Conservation (phyloP, 2,888 invertebrate genomes). For the Lasioglossum figueresi region DNA sequence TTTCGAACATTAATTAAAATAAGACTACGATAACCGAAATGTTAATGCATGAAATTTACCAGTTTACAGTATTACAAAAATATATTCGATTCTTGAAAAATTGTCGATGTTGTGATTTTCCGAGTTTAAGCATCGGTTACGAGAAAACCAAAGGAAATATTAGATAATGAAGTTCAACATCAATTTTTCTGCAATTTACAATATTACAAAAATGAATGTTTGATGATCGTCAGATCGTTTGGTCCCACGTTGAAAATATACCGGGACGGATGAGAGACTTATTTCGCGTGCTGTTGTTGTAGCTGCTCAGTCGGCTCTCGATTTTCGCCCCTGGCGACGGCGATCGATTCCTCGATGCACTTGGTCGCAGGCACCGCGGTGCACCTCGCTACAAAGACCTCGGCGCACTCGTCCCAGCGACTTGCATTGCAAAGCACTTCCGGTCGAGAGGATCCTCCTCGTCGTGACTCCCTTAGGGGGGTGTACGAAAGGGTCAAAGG, state of each 20-base stretch:
- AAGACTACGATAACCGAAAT: too few species aligned
- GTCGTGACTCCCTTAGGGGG: constrained; percentile 51
- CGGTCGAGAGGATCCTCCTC: constrained; percentile 70
- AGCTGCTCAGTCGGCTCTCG: constrained; percentile 24
- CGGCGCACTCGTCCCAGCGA: constrained; percentile 64
- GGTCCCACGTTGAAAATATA: background rate
- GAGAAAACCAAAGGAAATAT: too few species aligned
- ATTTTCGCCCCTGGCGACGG: constrained; percentile 53
- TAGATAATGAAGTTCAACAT: too few species aligned
- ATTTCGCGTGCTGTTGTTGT: constrained; percentile 17
- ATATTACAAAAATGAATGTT: background rate
- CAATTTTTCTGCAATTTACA: background rate
- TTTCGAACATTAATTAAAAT: too few species aligned
- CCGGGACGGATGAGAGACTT: background rate
- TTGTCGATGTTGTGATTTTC: too few species aligned
- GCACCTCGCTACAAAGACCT: constrained; percentile 65
- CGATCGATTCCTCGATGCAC: constrained; percentile 64
- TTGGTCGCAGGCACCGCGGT: constrained; percentile 56
- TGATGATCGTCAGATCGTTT: too few species aligned
- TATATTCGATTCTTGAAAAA: too few species aligned
- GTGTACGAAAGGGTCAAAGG: constrained; percentile 72
- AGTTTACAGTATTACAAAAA: too few species aligned
- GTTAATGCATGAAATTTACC: too few species aligned
- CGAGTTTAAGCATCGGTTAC: too few species aligned
- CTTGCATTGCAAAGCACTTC: constrained; percentile 75